These are phyloP conservation scores for Limnothrissa miodon DNA, from an alignment of 2,113 vertebrate species.

Conservation along the genomic window DNA sequence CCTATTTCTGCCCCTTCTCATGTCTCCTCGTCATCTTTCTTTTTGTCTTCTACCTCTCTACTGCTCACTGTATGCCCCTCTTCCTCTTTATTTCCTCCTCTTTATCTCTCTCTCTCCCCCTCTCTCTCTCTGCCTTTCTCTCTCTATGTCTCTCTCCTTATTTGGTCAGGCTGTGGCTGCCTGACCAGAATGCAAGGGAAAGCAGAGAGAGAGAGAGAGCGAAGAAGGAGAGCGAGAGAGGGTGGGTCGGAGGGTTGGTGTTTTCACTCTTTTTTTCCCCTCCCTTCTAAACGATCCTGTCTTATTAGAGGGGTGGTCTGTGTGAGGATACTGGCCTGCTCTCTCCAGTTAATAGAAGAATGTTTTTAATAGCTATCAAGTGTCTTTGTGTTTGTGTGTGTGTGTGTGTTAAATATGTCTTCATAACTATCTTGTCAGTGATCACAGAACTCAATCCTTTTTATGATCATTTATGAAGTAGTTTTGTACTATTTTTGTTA, in stretches of 20 bases:
- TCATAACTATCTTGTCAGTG: not conserved
- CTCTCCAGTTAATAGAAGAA: not conserved
- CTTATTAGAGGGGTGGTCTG: constrained; percentile 23
- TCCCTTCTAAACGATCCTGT: constrained; percentile 28
- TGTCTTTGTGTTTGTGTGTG: not conserved
- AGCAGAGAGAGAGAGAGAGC: not conserved
- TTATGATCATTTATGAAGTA: not conserved
- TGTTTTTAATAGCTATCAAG: not conserved
- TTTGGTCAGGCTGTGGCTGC: constrained; percentile 80
- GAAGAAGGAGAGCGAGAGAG: not conserved
- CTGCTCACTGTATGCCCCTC: constrained; percentile 42
- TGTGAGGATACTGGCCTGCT: not conserved
- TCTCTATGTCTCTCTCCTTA: constrained; percentile 72
- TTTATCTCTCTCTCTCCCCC: constrained; percentile 35
- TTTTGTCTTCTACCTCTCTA: constrained; percentile 19
- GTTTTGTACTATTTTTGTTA: not conserved
- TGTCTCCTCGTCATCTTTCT: constrained; percentile 14
- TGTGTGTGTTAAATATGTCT: not conserved
- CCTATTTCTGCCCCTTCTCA: constrained; percentile 52
- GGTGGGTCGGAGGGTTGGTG: constrained; percentile 57
- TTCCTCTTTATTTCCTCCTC: constrained; percentile 33
- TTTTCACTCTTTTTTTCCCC: constrained; percentile 47
- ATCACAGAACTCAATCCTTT: not conserved
- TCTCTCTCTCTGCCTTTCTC: constrained; percentile 36
- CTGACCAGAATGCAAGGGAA: constrained; percentile 1